Percentiles rank a stretch among this genome's conserved stretches.
Evolutionary conservation across 1,140 invertebrate species (phyloP).

Genomic region (Ruditapes philippinarum): DNA sequence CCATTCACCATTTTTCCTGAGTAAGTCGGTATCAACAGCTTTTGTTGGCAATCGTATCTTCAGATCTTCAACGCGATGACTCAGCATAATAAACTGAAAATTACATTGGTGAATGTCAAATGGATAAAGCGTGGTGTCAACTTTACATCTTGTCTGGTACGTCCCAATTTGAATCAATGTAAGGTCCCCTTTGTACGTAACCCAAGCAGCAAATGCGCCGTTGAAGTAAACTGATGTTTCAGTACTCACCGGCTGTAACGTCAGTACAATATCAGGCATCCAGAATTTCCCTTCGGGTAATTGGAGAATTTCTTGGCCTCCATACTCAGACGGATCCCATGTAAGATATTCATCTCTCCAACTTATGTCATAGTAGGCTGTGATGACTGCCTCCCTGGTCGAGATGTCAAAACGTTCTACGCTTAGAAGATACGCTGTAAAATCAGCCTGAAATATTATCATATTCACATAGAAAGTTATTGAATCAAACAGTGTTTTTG

Average conservation of each 20-base stretch:
- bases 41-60: background rate
- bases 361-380: background rate
- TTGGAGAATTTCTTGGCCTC: background rate
- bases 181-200: background rate
- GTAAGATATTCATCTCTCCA: slow-evolving; percentile 25
- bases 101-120: background rate
- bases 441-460: too few species aligned
- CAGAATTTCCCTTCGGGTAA: background rate
- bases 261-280: background rate
- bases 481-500: too few species aligned
- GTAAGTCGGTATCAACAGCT: too few species aligned
- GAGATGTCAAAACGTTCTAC: slow-evolving; percentile 10
- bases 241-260: background rate
- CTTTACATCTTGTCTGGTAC: background rate
- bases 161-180: background rate
- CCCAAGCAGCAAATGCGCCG: background rate
- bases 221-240: background rate
- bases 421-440: too few species aligned
- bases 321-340: slow-evolving; percentile 14
- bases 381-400: background rate
- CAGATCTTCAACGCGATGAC: background rate
- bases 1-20: background rate
- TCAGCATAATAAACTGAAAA: background rate
- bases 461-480: too few species aligned
- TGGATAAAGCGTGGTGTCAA: background rate